Conservation (phyloP, 37 sponge, comb jelly and placozoan genomes). For the Ephydatia muelleri region DNA sequence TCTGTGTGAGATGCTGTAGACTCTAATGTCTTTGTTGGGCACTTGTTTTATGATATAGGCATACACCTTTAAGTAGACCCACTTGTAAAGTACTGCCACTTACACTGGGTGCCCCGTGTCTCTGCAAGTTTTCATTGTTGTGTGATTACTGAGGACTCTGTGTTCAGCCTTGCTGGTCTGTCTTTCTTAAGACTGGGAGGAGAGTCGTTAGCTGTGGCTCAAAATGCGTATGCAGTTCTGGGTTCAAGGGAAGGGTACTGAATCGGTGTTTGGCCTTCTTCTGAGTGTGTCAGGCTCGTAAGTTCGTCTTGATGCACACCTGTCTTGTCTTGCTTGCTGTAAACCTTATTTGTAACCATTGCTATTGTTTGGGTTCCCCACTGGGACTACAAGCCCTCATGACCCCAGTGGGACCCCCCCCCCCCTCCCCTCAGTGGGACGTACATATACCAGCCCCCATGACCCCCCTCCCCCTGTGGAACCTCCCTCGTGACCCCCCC, state of each 20-base stretch:
- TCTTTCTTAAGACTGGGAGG: conserved; percentile 92
- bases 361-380: not conserved
- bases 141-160: not conserved
- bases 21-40: too few relatives aligned
- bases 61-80: too few relatives aligned
- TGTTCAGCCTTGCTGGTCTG: conserved; percentile 72
- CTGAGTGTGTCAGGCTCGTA: conserved; percentile 89
- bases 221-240: conserved; percentile 90
- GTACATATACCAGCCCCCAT: too few relatives aligned
- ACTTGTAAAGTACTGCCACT: not conserved
- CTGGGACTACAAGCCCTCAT: not conserved
- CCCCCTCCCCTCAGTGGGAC: too few relatives aligned
- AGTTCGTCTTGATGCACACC: conserved; percentile 17
- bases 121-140: conserved; percentile 7
- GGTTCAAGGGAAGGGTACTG: conserved; percentile 98
- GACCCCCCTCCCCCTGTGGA: too few relatives aligned
- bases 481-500: too few relatives aligned
- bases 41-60: too few relatives aligned
- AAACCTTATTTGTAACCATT: not conserved
- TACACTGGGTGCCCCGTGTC: not conserved
- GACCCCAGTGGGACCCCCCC: too few relatives aligned
- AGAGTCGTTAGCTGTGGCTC: conserved; percentile 94
- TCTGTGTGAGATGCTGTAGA: not conserved
- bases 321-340: not conserved
- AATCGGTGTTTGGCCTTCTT: conserved; percentile 97